These are phyloP conservation scores for Lineus longissimus DNA, from an alignment of 1,140 invertebrate species.

Conservation along the genomic window DNA sequence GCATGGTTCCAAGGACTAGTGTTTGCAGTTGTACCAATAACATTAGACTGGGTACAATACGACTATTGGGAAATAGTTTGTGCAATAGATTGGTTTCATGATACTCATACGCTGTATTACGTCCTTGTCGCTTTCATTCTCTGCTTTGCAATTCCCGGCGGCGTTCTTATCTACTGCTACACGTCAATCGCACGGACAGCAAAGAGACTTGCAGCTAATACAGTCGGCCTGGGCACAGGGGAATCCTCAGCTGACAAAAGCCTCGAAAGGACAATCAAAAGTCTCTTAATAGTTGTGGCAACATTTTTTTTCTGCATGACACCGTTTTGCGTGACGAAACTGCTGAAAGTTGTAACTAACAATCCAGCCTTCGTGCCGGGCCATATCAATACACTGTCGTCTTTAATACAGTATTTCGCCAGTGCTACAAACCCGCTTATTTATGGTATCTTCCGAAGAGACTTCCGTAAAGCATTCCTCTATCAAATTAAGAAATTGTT, in stretches of 20 bases:
- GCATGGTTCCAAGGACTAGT: slow-evolving; percentile 41
- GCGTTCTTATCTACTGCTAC: slow-evolving; percentile 39
- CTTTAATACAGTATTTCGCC: slow-evolving; percentile 38
- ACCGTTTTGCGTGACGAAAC: slow-evolving; percentile 52
- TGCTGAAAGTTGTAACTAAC: slow-evolving; percentile 40
- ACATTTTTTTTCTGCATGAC: slow-evolving; percentile 52
- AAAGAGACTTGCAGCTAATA: slow-evolving; percentile 15
- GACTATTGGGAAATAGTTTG: slow-evolving; percentile 53
- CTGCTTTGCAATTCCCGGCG: slow-evolving; percentile 45
- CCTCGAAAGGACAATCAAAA: slow-evolving; percentile 34
- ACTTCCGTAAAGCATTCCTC: slow-evolving; percentile 40
- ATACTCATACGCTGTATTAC: slow-evolving; percentile 34
- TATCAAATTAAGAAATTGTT: not conserved
- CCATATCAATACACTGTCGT: slow-evolving; percentile 38
- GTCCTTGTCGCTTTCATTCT: slow-evolving; percentile 47
- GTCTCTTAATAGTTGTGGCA: slow-evolving; percentile 44
- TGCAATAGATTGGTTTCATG: slow-evolving; percentile 47
- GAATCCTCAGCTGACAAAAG: not conserved
- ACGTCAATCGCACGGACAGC: slow-evolving; percentile 29
- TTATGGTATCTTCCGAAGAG: slow-evolving; percentile 49
- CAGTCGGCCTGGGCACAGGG: not conserved
- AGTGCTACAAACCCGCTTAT: slow-evolving; percentile 51
- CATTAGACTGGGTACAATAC: slow-evolving; percentile 43
- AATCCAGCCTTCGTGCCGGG: slow-evolving; percentile 31
- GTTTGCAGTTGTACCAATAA: slow-evolving; percentile 36